phyloP scores from a whole-genome alignment of 1,140 invertebrate genomes.

The Panagrolaimus sp. region DNA sequence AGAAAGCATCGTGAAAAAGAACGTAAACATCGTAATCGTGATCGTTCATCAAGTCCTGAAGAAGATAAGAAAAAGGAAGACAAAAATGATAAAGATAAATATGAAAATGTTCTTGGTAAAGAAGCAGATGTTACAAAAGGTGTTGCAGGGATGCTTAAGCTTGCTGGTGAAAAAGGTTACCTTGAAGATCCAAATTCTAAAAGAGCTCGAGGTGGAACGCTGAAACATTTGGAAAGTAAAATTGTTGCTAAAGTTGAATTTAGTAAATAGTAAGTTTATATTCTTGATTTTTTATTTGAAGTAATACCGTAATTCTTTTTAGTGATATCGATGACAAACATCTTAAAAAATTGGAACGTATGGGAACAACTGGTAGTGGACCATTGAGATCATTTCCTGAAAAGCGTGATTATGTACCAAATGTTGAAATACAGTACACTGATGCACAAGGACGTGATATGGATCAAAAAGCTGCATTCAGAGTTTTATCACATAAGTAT shows the following conservation, averaged over 20 bases:
- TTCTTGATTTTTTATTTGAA: too few relatives aligned
- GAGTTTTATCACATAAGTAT: constrained; percentile 54
- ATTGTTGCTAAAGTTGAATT: constrained; percentile 66
- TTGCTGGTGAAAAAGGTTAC: constrained; percentile 90
- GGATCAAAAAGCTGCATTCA: constrained; percentile 90
- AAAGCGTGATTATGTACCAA: constrained; percentile 84
- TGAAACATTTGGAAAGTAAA: constrained; percentile 93
- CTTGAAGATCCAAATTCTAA: constrained; percentile 70
- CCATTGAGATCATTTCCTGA: constrained; percentile 87
- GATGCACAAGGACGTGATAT: constrained; percentile 86
- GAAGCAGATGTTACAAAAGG: constrained; percentile 88
- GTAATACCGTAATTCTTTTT: constrained; percentile 28
- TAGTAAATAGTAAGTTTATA: constrained; percentile 44
- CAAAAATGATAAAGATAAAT: constrained; percentile 43
- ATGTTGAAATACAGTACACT: constrained; percentile 92
- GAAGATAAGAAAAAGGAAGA: not conserved
- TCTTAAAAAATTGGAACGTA: constrained; percentile 60
- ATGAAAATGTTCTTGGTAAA: constrained; percentile 69
- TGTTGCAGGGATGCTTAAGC: constrained; percentile 78
- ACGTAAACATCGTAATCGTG: not conserved
- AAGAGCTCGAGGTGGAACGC: constrained; percentile 62
- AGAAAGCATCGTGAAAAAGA: not conserved
- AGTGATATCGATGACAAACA: constrained; percentile 77
- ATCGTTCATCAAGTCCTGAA: not conserved
- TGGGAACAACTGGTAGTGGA: constrained; percentile 70